Conservation (phyloP, 2,113 vertebrate species). For the Arothron firmamentum region DNA sequence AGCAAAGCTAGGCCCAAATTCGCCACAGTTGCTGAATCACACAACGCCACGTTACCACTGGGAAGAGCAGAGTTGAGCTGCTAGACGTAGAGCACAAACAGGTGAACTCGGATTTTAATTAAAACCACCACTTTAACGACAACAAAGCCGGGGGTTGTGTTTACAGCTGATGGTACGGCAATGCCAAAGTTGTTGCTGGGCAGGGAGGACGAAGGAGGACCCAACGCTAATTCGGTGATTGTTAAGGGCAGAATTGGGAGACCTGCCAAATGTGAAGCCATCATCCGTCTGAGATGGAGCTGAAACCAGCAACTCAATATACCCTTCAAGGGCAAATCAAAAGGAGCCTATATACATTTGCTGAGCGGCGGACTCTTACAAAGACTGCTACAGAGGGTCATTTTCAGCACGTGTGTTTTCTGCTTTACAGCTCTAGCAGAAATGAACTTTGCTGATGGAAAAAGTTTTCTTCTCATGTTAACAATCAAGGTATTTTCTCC, state of each 20-base stretch:
- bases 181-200: slow-evolving; percentile 24
- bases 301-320: slow-evolving; percentile 58
- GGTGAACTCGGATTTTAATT: slow-evolving; percentile 9
- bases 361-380: not conserved
- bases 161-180: not conserved
- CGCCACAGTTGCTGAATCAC: slow-evolving; percentile 30
- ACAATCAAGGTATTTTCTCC: slow-evolving; percentile 59
- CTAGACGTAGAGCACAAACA: slow-evolving; percentile 14
- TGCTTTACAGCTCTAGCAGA: too few relatives aligned
- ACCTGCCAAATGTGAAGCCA: slow-evolving; percentile 64
- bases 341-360: slow-evolving; percentile 15
- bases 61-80: slow-evolving; percentile 32
- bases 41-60: not conserved
- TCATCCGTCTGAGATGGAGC: slow-evolving; percentile 67
- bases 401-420: slow-evolving; percentile 9
- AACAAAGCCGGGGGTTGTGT: slow-evolving; percentile 15
- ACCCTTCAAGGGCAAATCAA: slow-evolving; percentile 65
- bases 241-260: slow-evolving; percentile 67
- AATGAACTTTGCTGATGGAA: not conserved
- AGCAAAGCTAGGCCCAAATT: slow-evolving; percentile 25
- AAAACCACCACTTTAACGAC: slow-evolving; percentile 15
- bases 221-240: slow-evolving; percentile 73
- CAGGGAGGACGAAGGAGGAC: slow-evolving; percentile 42
- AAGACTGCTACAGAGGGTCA: slow-evolving; percentile 1
- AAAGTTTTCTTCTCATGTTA: slow-evolving; percentile 30